Conservation (phyloP, 2,888 invertebrate genomes). For the Acronicta aceris region DNA sequence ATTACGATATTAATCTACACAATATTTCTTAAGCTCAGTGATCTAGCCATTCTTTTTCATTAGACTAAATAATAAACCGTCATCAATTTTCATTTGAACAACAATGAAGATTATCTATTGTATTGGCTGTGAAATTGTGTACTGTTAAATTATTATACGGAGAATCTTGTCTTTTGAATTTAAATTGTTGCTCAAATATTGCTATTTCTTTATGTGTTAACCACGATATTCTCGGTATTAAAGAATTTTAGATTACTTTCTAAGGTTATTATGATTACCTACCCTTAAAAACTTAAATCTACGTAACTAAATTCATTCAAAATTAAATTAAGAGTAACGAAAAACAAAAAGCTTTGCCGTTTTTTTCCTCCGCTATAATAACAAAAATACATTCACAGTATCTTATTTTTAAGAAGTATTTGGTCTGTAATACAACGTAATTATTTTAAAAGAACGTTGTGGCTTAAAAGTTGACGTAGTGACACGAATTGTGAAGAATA, state of each 20-base stretch:
- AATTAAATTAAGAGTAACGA: no score
- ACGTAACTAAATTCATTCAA: no score
- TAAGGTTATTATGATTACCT: no score
- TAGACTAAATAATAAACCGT: constrained; percentile 17
- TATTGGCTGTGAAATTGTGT: constrained; percentile 12
- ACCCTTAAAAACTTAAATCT: no score
- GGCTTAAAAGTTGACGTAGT: no score
- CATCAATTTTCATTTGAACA: constrained; percentile 34
- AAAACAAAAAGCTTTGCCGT: no score
- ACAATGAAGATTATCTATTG: constrained; percentile 25
- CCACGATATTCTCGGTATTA: not conserved
- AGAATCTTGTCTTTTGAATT: constrained; percentile 7
- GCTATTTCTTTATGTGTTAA: not conserved
- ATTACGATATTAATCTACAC: constrained; percentile 3
- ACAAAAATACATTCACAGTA: no score
- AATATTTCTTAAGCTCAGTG: constrained; percentile 3
- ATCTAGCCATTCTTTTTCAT: constrained; percentile 27
- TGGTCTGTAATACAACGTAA: no score
- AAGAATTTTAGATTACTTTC: not conserved
- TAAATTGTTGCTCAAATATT: constrained; percentile 16
- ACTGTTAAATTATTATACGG: not conserved
- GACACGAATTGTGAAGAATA: no score
- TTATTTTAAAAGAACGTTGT: no score
- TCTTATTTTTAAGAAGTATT: no score
- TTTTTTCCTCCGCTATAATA: no score